These are phyloP conservation scores for Columba guinea DNA, from an alignment of 2,797 vertebrate species.

Conservation along the genomic window DNA sequence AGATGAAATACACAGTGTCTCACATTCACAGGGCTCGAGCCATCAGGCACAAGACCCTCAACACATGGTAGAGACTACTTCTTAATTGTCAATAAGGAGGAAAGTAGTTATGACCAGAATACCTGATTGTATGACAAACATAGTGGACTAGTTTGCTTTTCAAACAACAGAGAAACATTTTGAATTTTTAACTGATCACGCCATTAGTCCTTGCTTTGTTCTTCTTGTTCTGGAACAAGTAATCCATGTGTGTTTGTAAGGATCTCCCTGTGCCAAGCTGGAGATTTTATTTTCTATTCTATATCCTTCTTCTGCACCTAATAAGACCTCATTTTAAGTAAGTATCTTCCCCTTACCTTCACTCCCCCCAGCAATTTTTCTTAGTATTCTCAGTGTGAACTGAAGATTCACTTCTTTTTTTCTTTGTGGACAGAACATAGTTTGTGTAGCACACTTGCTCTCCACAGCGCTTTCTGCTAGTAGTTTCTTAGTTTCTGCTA, in stretches of 20 bases:
- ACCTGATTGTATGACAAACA: neutral
- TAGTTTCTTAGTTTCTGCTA: neutral
- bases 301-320: neutral
- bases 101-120: neutral
- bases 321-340: neutral
- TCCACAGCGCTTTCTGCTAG: neutral
- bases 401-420: neutral
- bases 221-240: neutral
- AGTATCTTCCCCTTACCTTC: neutral
- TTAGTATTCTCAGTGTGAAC: neutral
- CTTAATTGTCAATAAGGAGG: neutral
- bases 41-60: neutral
- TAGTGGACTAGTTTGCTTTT: neutral
- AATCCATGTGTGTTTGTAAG: neutral
- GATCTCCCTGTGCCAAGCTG: neutral
- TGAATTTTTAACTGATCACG: neutral
- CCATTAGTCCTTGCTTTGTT: neutral
- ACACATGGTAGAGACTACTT: neutral
- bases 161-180: neutral
- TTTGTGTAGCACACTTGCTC: neutral
- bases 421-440: neutral
- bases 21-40: neutral
- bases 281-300: neutral
- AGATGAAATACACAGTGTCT: neutral
- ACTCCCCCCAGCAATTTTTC: neutral